Conservation (phyloP, 2,113 vertebrate genomes). For the Ailuropoda melanoleuca region DNA sequence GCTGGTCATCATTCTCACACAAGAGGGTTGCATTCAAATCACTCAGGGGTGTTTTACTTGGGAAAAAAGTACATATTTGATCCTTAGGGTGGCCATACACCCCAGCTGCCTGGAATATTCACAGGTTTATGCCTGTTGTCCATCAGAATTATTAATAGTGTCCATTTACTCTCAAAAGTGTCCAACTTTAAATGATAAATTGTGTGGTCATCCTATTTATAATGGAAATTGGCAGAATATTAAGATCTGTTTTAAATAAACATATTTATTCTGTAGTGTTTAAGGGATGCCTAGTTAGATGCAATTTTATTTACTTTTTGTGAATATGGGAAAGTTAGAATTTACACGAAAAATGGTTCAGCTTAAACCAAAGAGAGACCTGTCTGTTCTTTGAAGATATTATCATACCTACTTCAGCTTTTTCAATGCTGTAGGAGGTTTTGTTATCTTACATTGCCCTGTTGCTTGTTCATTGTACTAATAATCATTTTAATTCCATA, state of each 20-base stretch:
- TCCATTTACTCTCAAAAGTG: background rate
- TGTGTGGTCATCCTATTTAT: background rate
- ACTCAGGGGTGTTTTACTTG: background rate
- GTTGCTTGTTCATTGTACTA: background rate
- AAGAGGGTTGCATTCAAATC: background rate
- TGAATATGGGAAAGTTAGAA: constrained; percentile 32
- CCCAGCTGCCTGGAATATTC: background rate
- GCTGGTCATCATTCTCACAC: background rate
- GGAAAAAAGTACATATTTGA: background rate
- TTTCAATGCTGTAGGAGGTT: background rate
- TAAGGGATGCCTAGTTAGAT: background rate
- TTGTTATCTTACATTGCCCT: background rate
- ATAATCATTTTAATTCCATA: constrained; percentile 23
- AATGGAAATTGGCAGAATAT: background rate
- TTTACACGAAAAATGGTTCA: constrained; percentile 32
- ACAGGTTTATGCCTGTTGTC: background rate
- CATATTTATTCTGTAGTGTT: background rate
- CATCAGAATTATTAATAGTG: background rate
- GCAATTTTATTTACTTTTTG: background rate
- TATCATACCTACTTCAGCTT: background rate
- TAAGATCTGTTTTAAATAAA: constrained; percentile 21
- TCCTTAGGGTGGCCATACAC: background rate
- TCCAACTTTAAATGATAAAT: background rate
- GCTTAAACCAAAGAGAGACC: background rate
- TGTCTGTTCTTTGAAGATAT: background rate